Percentiles rank a stretch among this genome's conserved stretches.
Evolutionary conservation across 2,113 vertebrate species (phyloP).

Genomic region (Papio anubis): DNA sequence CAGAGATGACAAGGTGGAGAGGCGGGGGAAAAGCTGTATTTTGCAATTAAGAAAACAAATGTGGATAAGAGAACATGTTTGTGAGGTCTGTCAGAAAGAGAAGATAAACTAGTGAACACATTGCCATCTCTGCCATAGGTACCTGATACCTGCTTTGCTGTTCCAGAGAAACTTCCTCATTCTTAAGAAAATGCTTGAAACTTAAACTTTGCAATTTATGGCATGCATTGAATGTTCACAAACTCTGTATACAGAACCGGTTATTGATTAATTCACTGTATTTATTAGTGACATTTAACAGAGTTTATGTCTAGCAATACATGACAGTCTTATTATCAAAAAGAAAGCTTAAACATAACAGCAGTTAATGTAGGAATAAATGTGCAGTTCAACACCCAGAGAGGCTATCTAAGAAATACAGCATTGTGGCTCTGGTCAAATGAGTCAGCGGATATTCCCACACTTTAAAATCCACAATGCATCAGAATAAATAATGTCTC

Average conservation of each 20-base stretch:
- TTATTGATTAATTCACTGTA: constrained; percentile 46
- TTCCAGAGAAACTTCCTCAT: constrained; percentile 69
- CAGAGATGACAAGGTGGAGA: constrained; percentile 72
- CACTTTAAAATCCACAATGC: constrained; percentile 55
- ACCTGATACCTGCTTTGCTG: constrained; percentile 78
- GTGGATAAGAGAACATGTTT: constrained; percentile 12
- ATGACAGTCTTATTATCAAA: constrained; percentile 64
- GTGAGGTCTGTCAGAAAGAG: constrained; percentile 20
- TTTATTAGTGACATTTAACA: constrained; percentile 72
- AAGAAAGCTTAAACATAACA: constrained; percentile 15
- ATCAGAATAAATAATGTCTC: constrained; percentile 73
- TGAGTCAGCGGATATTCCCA: constrained; percentile 73
- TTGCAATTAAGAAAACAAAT: constrained; percentile 49
- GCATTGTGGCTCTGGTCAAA: constrained; percentile 49
- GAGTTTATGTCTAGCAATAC: constrained; percentile 40
- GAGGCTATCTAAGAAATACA: constrained; percentile 25
- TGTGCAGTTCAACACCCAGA: constrained; percentile 60
- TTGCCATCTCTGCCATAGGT: constrained; percentile 61
- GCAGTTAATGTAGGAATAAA: constrained; percentile 32
- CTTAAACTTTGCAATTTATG: constrained; percentile 69
- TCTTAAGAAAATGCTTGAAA: constrained; percentile 68
- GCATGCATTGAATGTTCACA: constrained; percentile 72
- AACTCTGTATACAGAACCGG: background rate
- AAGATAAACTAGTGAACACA: constrained; percentile 10
- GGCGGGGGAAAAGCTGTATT: constrained; percentile 34